Evolutionary conservation across 37 sponge, comb jelly and placozoan species (phyloP).

Genomic region (Aplysina aerophoba): DNA sequence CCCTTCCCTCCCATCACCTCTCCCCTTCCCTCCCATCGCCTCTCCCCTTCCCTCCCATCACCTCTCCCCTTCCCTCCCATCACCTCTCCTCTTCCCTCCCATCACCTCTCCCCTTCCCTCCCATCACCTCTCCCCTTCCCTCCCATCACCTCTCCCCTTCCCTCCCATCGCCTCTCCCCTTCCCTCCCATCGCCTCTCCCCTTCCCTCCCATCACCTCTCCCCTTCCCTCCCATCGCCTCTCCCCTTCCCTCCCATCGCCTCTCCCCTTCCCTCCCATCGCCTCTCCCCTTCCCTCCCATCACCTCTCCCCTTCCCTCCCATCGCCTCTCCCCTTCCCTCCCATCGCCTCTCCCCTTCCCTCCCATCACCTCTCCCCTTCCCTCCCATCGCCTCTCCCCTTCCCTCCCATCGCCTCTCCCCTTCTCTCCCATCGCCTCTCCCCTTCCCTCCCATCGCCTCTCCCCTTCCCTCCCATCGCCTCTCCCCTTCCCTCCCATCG

Average conservation of each 20-base stretch:
- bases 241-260: neutral
- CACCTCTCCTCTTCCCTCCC: neutral
- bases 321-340: neutral
- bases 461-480: neutral
- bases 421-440: neutral
- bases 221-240: conserved; percentile 2
- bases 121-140: neutral
- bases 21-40: neutral
- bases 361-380: too few relatives aligned
- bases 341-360: neutral
- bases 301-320: neutral
- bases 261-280: neutral
- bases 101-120: neutral
- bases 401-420: neutral
- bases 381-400: neutral
- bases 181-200: neutral
- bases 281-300: neutral
- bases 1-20: neutral
- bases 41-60: neutral
- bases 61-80: neutral
- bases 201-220: neutral
- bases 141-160: too few relatives aligned
- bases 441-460: conserved; percentile 2
- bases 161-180: neutral
- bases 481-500: neutral